Evolutionary conservation across 2,888 invertebrate genomes (phyloP), one percentile per base, ranked within the genome.

Genomic region (Cyaniris semiargus): DNA sequence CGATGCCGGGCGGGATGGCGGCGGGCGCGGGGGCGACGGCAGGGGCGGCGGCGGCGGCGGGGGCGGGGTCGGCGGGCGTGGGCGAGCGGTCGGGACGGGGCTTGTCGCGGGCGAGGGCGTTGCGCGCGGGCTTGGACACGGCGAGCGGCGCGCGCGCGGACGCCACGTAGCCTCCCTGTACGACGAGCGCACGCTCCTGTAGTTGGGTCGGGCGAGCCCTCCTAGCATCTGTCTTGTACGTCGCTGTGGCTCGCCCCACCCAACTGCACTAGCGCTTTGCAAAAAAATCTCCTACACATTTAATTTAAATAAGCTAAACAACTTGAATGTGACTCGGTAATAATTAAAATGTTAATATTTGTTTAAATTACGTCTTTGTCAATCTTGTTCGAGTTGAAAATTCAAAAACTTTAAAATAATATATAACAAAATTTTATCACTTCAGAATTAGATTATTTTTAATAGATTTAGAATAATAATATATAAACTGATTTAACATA

Each of bases 61-160:
- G 15, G 88, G 88, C 0, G 88, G 87, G 72, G 83, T 87, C 74
- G 74, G 80, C 81, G 78, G 84, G 83, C 76, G 83, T 82, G 76
- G 83, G 83, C 77, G 82, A 83, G 53, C 83, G 79, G 91, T 95
- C 86, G 87, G 94, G 95, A 87, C 96, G 96, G 86, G 97, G 97
- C 27, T 53, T 48, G 83, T 87, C 87, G 79, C 86, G 6, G 79
- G 93, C 93, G 80, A 98, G 94, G 76, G 98, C 96, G 93, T 98
- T 98, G 76, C 96, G 74, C 53, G 74, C 94, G 89, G 97, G 96
- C 92, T 97, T 97, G 60, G 85, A 90, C 77, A 97, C 96, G 86
- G 96, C 96, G 74, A 98, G 94, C 83, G 94, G 90, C 80, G 95
- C 95, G 81, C 95, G 95, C 66, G 95, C 95, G 10, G 71, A 38